Evolutionary conservation across 2,113 vertebrate species (phyloP).

Genomic region (Solea solea): DNA sequence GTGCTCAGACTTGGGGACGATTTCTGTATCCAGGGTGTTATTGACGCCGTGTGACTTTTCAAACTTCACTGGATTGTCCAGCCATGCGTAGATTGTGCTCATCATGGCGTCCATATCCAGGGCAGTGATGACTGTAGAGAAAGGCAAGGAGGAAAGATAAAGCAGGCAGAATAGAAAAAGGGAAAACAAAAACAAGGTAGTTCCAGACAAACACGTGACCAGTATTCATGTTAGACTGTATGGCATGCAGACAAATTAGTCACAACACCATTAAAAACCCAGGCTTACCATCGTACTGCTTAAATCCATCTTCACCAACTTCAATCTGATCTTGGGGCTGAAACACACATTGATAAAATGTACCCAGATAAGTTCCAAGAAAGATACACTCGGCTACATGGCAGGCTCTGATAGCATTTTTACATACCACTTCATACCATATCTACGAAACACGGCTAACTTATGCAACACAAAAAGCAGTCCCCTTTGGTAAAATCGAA

Average conservation of each 20-base stretch:
- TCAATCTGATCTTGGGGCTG: constrained; percentile 98
- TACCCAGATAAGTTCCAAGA: constrained; percentile 79
- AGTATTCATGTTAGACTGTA: background rate
- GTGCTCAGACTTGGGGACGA: constrained; percentile 65
- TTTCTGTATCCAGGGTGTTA: constrained; percentile 82
- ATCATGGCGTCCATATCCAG: constrained; percentile 98
- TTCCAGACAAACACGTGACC: constrained; percentile 16
- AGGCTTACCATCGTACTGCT: constrained; percentile 97
- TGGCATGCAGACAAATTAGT: constrained; percentile 63
- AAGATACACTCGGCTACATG: constrained; percentile 59
- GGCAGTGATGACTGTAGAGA: constrained; percentile 85
- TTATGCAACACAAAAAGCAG: constrained; percentile 14
- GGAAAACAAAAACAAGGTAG: background rate
- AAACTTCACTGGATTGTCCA: constrained; percentile 90
- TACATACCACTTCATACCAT: constrained; percentile 7
- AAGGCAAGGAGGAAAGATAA: background rate
- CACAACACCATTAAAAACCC: constrained; percentile 66
- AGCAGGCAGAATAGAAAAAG: background rate
- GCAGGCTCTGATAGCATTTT: constrained; percentile 39
- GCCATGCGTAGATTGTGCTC: constrained; percentile 92
- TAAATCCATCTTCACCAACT: constrained; percentile 95
- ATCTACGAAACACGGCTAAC: constrained; percentile 26
- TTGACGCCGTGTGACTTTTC: constrained; percentile 93
- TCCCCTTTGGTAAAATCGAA: background rate
- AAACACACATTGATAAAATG: constrained; percentile 85